These are phyloP conservation scores for Momotus momota DNA, from an alignment of 2,797 vertebrate genomes.

Conservation along the genomic window DNA sequence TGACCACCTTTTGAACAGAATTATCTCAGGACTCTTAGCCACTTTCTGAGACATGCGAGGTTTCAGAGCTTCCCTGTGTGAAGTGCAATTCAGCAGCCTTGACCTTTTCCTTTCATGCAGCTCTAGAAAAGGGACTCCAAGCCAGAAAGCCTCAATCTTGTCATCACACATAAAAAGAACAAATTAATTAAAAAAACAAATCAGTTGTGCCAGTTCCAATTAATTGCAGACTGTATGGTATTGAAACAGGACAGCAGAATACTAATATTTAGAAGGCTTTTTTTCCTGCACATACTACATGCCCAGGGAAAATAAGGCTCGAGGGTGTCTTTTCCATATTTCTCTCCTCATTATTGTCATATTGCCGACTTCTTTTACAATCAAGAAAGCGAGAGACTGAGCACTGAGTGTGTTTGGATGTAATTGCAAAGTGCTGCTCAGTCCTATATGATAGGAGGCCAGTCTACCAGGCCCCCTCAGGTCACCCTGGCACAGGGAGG, in stretches of 20 bases:
- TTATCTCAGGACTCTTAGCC: background rate
- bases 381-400: background rate
- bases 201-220: conserved; percentile 6
- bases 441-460: rapidly evolving
- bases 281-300: background rate
- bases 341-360: background rate
- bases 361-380: background rate
- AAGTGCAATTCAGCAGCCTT: background rate
- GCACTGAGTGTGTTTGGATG: background rate
- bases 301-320: background rate
- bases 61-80: background rate
- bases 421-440: background rate
- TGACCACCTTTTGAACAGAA: background rate
- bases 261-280: background rate
- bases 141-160: background rate
- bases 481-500: background rate
- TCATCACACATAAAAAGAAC: conserved; percentile 31
- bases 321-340: background rate
- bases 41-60: background rate
- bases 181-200: conserved; percentile 65
- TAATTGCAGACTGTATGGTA: background rate
- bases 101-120: conserved; percentile 25
- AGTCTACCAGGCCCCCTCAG: background rate
- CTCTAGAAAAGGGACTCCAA: background rate
- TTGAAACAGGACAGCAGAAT: conserved; percentile 33